Evolutionary conservation across 92 coral and sea anemone genomes (phyloP), one percentile per base, ranked within the genome.

Genomic region (Pocillopora grandis): DNA sequence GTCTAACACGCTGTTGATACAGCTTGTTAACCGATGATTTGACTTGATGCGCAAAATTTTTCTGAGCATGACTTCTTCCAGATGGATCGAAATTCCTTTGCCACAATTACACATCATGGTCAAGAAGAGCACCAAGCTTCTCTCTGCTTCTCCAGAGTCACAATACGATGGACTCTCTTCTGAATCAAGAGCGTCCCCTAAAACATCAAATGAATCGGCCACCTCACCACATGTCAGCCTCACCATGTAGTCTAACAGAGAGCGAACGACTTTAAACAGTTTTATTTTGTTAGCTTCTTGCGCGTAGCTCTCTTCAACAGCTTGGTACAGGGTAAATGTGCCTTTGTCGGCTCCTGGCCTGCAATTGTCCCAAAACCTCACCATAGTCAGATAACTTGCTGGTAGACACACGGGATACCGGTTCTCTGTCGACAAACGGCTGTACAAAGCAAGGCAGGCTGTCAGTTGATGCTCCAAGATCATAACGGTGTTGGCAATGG

Each of bases 51-150:
- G 64, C 13, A 78, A 72, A 18, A 95, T 69, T 11, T 88, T 66
- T 42, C 62, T 62, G 6, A 94, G 89, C 31, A 95, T 80, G 27
- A 81, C 35, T 3, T 59, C 58, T 35, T 95, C 92, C 69, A 85
- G 67, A 31, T 52, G 31, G 12, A 59, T 73, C 16, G 97, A 87
- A 35, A 93, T 82, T 66, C 88, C 87, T 36, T 81, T 78, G 2
- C 83, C 93, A 86, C 96, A 85, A 71, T 92, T 92, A 83, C 93
- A 92, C 31, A 92, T 76, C 96, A 92, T 92, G 2, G 89, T 85
- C 6, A 92, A 90, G 37, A 79, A 70, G 9, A 92, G 79, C 68
- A 92, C 80, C 59, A 92, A 74, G 48, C 71, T 85, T 79, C 96
- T 78, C 68, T 88, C 96, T 2, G 90, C 85, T 92, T 27, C 93